Evolutionary conservation across 53 echinoderm and acorn worm genomes (phyloP), one percentile per base, ranked within the genome.

Genomic region (Astropecten irregularis): DNA sequence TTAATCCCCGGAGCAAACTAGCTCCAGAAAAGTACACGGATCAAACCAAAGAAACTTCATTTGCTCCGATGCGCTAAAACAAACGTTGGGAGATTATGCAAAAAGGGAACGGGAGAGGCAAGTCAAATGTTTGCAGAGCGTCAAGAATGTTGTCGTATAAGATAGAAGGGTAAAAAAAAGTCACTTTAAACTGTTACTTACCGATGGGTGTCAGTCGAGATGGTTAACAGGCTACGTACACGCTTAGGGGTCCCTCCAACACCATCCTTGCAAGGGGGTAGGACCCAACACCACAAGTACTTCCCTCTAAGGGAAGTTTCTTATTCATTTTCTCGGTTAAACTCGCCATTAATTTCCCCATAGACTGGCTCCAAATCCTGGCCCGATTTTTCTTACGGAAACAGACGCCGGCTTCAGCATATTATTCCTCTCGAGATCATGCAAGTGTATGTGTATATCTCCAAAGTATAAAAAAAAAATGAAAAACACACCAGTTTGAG

Each of bases 1-100:
- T 53, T 73, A n/a, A 55, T 57, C 74, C 74, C 5, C 50, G 39
- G 9, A 32, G 74, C 57, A 74, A 71, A 71, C 71, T 44, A 26
- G 8, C 11, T 9, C 3, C 32, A 77, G 37, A 11, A 11, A 42
- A 42, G 6, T 42, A 42, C 77, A 42, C 23, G 8, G 59, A 59
- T 46, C 33, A 28, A 15, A 27, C 25, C 11, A 33, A 51, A 38
- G 8, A 37, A 29, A n/a, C 20, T 68, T 31, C 6, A 27, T 11
- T 14, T 47, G 58, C 35, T 32, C 18, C 20, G 46, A 20, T 49
- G 10, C 34, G 3, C 62, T 61, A 62, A 79, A 62, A 79, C 79
- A 79, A 79, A 79, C 79, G 79, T 32, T 38, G 23, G 13, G 49
- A 16, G 20, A 62, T 62, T 22, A 48, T 69, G 42, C 37, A 37